These are phyloP conservation scores for Halcyon malimbica DNA, from an alignment of 2,113 vertebrate genomes.

Conservation along the genomic window DNA sequence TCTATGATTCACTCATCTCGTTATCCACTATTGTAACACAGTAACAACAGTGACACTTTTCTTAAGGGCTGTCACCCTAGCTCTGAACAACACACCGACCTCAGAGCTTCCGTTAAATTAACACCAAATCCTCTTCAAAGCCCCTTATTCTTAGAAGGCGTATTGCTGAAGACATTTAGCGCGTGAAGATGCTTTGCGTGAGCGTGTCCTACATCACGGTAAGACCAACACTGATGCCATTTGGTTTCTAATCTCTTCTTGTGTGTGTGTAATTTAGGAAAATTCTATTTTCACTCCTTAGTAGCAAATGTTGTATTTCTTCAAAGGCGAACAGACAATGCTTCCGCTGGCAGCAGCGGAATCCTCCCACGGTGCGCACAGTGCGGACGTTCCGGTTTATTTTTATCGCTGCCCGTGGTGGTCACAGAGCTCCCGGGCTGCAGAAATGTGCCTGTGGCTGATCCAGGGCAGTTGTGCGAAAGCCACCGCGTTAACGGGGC, in stretches of 20 bases:
- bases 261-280: slow-evolving; percentile 13
- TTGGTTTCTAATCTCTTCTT: not conserved
- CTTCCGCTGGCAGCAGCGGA: slow-evolving; percentile 11
- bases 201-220: not conserved
- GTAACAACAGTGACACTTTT: not conserved
- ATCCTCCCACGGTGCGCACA: slow-evolving; percentile 36
- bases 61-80: not conserved
- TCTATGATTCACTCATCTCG: not conserved
- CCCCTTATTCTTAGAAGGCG: not conserved
- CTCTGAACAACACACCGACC: not conserved
- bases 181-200: not conserved
- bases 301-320: slow-evolving; percentile 18
- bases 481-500: not conserved
- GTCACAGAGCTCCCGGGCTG: not conserved
- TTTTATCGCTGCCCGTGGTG: slow-evolving; percentile 3
- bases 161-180: not conserved
- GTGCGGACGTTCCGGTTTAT: not conserved
- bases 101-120: not conserved
- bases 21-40: accelerated
- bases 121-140: not conserved
- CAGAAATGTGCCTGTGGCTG: not conserved
- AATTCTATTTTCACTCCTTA: slow-evolving; percentile 39
- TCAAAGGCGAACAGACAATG: slow-evolving; percentile 8
- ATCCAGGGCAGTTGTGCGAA: not conserved
- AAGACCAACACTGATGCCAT: slow-evolving; percentile 5